Base-by-base conservation (phyloP, 2,113 vertebrate genomes). In the Ascaphus truei region DNA sequence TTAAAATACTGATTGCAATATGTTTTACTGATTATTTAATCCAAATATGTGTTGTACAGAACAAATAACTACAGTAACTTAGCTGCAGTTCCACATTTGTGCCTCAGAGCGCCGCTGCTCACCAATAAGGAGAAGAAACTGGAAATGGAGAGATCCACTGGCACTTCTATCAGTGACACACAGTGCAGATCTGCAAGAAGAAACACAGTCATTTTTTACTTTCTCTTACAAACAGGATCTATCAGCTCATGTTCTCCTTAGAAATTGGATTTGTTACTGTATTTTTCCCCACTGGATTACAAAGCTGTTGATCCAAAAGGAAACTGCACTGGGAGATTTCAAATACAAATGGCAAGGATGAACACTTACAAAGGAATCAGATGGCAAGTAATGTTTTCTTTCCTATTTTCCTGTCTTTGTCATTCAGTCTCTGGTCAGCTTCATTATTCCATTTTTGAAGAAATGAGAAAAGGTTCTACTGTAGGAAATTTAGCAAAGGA, bases 401-500 rank as follows among this genome's bases (percentile, higher is more conserved):
- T 80, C 25, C 71, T 82, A 58, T 51, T 78, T 27, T 58, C 68
- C 74, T 79, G 77, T 65, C n/a, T n/a, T 76, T 68, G 64, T 3
- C 1, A 27, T 2, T 56, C 57, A 3, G 58, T 80, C 72, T 7
- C 78, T 13, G 72, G 76, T 26, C 75, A 72, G 63, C 31, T 76
- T 26, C 34, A 30, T 3, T 86, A 85, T 69, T 78, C 80, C 9
- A 73, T 87, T 71, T 75, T 74, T 0, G 86, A 88, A 73, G 85
- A 89, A 76, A 67, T 72, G 72, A 72, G 65, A 23, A 74, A 48
- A 26, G 83, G 76, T 2, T 86, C 76, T 0, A 62, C 82, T 36
- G 71, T 88, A 5, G 85, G 81, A 8, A 82, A 84, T 26, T 55
- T 89, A 3, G 76, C 79, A 23, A 61, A 81, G 26, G 83, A 84